Evolutionary conservation across 2,113 vertebrate species (phyloP).

Genomic region (Gymnarchus niloticus): DNA sequence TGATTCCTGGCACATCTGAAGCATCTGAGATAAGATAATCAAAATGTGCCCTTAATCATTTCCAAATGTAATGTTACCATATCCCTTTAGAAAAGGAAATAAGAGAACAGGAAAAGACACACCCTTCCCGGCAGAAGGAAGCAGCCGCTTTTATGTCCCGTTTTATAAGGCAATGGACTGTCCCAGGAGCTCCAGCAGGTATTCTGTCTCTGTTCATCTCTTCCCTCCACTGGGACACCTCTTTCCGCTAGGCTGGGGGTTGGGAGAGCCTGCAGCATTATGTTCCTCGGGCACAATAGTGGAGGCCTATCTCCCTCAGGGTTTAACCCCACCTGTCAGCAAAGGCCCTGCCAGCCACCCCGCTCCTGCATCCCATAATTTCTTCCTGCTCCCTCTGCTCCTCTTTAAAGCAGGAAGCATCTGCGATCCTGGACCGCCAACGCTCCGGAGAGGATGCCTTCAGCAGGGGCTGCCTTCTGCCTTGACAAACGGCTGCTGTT

Average conservation of each 20-base stretch:
- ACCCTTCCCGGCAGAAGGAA: neutral
- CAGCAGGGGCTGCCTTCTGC: conserved; percentile 33
- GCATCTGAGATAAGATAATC: neutral
- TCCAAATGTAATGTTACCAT: neutral
- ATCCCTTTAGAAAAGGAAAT: neutral
- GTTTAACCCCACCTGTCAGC: conserved; percentile 37
- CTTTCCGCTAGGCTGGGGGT: conserved; percentile 12
- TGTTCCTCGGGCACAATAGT: conserved; percentile 25
- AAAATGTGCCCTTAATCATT: neutral
- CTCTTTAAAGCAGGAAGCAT: conserved; percentile 19
- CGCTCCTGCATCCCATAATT: conserved; percentile 43
- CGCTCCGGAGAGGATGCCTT: conserved; percentile 45
- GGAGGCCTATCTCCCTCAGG: conserved; percentile 28
- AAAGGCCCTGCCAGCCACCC: conserved; percentile 33
- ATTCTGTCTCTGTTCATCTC: conserved; percentile 15
- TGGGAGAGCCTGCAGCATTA: neutral
- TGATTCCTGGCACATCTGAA: neutral
- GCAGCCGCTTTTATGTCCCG: conserved; percentile 4
- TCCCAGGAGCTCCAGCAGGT: conserved; percentile 17
- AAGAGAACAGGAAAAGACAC: neutral
- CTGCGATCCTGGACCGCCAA: conserved; percentile 34
- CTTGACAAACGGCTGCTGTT: conserved; percentile 53
- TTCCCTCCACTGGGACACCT: conserved; percentile 26
- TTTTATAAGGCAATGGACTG: conserved; percentile 11
- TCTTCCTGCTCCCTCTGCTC: conserved; percentile 25